phyloP scores from a whole-genome alignment of 2,888 invertebrate genomes.

The Adelognathus sp. region DNA sequence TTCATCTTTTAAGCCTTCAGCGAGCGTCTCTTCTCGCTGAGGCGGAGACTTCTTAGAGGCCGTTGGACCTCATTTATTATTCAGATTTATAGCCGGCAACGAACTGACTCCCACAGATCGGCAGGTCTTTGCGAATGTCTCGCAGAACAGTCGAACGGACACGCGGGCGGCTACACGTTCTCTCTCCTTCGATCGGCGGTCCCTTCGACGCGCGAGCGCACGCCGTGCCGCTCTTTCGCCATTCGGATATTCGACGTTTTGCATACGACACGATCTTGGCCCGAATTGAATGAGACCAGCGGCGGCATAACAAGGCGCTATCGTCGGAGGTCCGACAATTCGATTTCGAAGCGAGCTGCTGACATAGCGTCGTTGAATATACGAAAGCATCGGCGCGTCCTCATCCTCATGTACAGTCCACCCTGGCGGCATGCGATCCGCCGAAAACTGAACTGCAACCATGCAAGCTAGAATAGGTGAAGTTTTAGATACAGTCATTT shows the following conservation, averaged over 20 bases:
- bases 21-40: slow-evolving; percentile 77
- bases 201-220: slow-evolving; percentile 60
- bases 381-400: background rate
- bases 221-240: slow-evolving; percentile 53
- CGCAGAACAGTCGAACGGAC: slow-evolving; percentile 54
- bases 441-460: background rate
- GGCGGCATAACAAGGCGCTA: slow-evolving; percentile 75
- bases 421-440: background rate
- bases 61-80: slow-evolving; percentile 81
- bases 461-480: background rate
- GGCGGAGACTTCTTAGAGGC: slow-evolving; percentile 81
- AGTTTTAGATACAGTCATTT: background rate
- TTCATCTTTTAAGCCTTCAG: slow-evolving; percentile 78
- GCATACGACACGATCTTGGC: slow-evolving; percentile 80
- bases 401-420: slow-evolving; percentile 6
- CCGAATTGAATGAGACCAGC: slow-evolving; percentile 77
- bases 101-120: slow-evolving; percentile 80
- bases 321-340: slow-evolving; percentile 65
- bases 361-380: slow-evolving; percentile 39
- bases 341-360: slow-evolving; percentile 35
- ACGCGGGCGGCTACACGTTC: slow-evolving; percentile 10
- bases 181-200: slow-evolving; percentile 47
- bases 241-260: slow-evolving; percentile 80
- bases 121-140: slow-evolving; percentile 77
- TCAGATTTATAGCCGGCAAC: slow-evolving; percentile 80